These are phyloP conservation scores for Macropus fuliginosus DNA, from an alignment of 2,797 vertebrate species.

Conservation along the genomic window DNA sequence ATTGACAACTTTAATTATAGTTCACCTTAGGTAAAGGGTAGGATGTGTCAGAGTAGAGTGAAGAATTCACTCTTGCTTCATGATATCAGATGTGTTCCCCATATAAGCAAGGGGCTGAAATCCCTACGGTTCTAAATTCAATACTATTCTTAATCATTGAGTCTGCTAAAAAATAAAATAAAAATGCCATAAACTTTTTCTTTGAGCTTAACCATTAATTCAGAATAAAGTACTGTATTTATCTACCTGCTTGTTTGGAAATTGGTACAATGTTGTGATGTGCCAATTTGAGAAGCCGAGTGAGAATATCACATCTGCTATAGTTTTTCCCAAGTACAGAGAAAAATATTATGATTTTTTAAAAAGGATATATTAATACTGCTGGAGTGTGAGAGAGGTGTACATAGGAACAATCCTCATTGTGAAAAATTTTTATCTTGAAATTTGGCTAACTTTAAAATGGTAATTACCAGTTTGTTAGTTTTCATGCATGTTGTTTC, in stretches of 20 bases:
- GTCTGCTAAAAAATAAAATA: not conserved
- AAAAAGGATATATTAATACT: not conserved
- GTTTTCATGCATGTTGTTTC: not conserved
- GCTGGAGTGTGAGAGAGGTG: not conserved
- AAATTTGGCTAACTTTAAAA: constrained; percentile 25
- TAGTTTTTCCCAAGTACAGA: not conserved
- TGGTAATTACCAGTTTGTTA: not conserved
- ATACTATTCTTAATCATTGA: not conserved
- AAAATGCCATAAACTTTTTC: not conserved
- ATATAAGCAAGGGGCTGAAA: not conserved
- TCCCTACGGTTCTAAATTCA: not conserved
- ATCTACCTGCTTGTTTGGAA: not conserved
- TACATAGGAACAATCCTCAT: constrained; percentile 9
- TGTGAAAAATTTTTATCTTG: not conserved
- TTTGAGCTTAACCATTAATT: constrained; percentile 3
- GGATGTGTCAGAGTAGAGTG: not conserved
- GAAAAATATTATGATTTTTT: not conserved
- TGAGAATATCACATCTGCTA: not conserved
- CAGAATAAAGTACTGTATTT: not conserved
- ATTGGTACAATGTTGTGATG: not conserved
- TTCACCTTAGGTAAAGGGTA: not conserved
- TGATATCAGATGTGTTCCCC: not conserved
- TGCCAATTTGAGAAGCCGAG: not conserved
- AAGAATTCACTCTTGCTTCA: constrained; percentile 1
- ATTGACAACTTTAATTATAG: not conserved